Evolutionary conservation across 2,888 invertebrate genomes (phyloP).

Genomic region (Limulus polyphemus): DNA sequence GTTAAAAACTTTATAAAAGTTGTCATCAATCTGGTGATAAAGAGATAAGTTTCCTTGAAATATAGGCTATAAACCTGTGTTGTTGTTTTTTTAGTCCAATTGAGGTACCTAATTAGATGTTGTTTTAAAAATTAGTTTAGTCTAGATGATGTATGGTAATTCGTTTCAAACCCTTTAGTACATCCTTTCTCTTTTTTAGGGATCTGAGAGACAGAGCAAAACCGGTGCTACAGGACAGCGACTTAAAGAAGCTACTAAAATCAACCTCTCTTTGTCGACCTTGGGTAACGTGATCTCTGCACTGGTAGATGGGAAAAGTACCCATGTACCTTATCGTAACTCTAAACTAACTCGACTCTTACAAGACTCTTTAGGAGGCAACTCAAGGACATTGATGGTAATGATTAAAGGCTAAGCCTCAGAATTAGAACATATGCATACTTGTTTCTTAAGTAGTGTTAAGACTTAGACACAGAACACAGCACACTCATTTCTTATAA

Average conservation of each 20-base stretch:
- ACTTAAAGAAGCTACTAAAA: conserved; percentile 92
- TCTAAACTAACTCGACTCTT: conserved; percentile 86
- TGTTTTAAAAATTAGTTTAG: no score
- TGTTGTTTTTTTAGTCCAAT: no score
- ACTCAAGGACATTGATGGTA: conserved; percentile 89
- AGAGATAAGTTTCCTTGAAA: no score
- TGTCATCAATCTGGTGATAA: no score
- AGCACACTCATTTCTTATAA: no score
- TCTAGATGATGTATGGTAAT: no score
- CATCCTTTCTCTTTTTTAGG: conserved; percentile 44
- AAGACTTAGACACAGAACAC: background rate
- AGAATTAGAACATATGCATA: background rate
- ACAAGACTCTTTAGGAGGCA: conserved; percentile 94
- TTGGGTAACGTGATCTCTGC: conserved; percentile 97
- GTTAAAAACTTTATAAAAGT: no score
- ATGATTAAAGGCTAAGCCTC: conserved; percentile 24
- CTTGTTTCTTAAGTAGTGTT: no score
- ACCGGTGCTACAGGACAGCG: conserved; percentile 88
- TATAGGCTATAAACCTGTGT: no score
- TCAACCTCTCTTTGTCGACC: conserved; percentile 91
- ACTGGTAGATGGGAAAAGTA: conserved; percentile 89
- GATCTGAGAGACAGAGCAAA: conserved; percentile 93
- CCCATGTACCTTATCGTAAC: conserved; percentile 95
- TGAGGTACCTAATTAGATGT: no score
- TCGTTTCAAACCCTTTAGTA: background rate